Percentiles rank a stretch among this genome's conserved stretches.
phyloP scores from a whole-genome alignment of 2,113 vertebrate genomes.

The Capreolus pygargus region DNA sequence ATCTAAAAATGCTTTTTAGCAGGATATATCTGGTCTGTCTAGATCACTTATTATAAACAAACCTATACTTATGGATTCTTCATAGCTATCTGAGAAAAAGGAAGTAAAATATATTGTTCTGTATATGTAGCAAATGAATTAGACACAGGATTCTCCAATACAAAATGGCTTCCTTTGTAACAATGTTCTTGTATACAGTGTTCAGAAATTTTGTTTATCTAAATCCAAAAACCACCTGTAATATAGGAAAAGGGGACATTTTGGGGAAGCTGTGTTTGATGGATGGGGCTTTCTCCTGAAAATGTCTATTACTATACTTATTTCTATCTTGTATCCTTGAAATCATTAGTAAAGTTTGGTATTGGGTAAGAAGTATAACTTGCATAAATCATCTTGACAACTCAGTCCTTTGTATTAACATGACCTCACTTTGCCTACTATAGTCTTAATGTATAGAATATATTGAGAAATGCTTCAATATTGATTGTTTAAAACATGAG shows the following conservation, averaged over 20 bases:
- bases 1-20: neutral
- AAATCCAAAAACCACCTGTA: neutral
- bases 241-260: neutral
- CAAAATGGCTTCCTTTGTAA: neutral
- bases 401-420: neutral
- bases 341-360: neutral
- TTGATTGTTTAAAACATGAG: neutral
- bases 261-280: neutral
- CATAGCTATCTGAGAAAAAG: neutral
- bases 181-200: neutral
- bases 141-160: neutral
- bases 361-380: neutral
- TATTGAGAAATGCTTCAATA: neutral
- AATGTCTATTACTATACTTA: neutral
- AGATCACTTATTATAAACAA: neutral
- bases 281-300: neutral
- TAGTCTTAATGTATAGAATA: neutral
- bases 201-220: neutral
- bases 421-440: neutral
- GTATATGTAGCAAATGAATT: neutral
- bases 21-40: neutral
- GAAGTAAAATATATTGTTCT: neutral
- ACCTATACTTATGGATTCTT: neutral
- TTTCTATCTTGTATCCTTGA: neutral
- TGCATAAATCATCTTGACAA: neutral